phyloP scores from a whole-genome alignment of 1,140 invertebrate species.

The Elymnias hypermnestra region DNA sequence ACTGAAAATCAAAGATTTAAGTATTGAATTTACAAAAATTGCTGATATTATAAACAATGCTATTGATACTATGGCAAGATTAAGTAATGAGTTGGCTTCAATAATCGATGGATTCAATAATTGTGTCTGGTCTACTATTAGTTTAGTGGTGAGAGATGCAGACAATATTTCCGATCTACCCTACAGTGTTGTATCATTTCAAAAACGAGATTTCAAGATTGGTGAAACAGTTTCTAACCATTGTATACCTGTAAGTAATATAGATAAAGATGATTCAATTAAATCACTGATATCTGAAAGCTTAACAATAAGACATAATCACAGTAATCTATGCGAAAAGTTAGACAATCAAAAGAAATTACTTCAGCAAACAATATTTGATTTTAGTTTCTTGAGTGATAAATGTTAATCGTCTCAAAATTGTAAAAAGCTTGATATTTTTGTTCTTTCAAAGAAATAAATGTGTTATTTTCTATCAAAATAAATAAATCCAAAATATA shows the following conservation, averaged over 20 bases:
- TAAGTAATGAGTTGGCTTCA: slow-evolving; percentile 33
- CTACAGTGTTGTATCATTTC: slow-evolving; percentile 61
- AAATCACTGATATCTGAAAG: slow-evolving; percentile 61
- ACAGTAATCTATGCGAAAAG: slow-evolving; percentile 44
- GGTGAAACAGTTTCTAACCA: slow-evolving; percentile 48
- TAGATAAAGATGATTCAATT: slow-evolving; percentile 35
- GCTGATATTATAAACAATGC: slow-evolving; percentile 51
- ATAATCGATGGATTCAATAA: slow-evolving; percentile 43
- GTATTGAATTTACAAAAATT: slow-evolving; percentile 61
- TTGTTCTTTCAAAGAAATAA: too few relatives aligned
- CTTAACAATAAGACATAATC: slow-evolving; percentile 50
- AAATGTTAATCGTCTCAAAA: too few relatives aligned
- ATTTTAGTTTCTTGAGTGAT: slow-evolving; percentile 60
- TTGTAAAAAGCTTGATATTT: background rate
- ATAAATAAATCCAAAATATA: too few relatives aligned
- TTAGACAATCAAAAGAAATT: slow-evolving; percentile 45
- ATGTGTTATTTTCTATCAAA: too few relatives aligned
- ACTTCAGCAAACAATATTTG: slow-evolving; percentile 39
- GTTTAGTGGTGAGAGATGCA: slow-evolving; percentile 41
- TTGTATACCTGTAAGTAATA: slow-evolving; percentile 35
- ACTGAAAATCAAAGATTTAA: slow-evolving; percentile 63
- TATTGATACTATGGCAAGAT: slow-evolving; percentile 49
- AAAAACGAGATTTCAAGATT: slow-evolving; percentile 62
- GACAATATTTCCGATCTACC: slow-evolving; percentile 48
- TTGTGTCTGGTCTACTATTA: slow-evolving; percentile 62